Conservation (phyloP, 2,797 vertebrate species). For the Antrozous pallidus region DNA sequence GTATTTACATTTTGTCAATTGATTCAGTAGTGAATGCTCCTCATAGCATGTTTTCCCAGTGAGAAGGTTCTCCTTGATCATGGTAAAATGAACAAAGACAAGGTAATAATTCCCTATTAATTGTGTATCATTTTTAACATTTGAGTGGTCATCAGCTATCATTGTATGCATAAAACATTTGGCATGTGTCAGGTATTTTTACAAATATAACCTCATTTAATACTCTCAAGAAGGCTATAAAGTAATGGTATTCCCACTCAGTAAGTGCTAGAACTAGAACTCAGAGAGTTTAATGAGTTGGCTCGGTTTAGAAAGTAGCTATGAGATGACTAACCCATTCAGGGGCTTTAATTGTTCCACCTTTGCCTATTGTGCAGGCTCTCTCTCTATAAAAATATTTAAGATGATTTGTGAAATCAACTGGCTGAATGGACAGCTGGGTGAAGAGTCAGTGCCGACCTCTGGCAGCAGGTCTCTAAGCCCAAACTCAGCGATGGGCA, state of each 20-base stretch:
- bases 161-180: not conserved
- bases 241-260: not conserved
- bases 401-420: not conserved
- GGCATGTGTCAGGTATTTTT: not conserved
- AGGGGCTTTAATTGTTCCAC: not conserved
- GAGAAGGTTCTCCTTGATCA: not conserved
- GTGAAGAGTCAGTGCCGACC: not conserved
- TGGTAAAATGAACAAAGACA: not conserved
- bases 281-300: not conserved
- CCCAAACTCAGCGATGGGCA: not conserved
- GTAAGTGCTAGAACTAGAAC: not conserved
- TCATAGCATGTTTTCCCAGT: not conserved
- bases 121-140: not conserved
- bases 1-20: not conserved
- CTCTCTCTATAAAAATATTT: not conserved
- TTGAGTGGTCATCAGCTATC: not conserved
- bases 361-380: not conserved
- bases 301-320: not conserved
- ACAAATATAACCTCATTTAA: not conserved
- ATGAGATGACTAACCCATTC: not conserved
- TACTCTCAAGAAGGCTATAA: not conserved
- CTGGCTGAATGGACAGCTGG: not conserved
- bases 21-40: not conserved
- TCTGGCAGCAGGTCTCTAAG: not conserved
- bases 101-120: not conserved